phyloP scores from a whole-genome alignment of 2,797 vertebrate genomes.

The Brachyalestes nurse region DNA sequence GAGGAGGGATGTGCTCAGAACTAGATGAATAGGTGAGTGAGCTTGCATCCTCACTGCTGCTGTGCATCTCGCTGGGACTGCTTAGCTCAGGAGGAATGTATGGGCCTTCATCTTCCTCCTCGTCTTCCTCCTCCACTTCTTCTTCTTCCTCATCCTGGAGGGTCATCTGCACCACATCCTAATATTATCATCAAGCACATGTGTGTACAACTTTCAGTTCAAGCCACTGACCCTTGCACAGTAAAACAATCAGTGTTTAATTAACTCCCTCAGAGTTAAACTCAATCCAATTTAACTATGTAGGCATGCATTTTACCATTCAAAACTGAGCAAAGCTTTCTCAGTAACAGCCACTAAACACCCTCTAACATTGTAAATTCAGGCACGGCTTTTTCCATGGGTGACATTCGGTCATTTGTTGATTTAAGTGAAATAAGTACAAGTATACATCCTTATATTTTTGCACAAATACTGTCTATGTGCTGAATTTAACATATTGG shows the following conservation, averaged over 20 bases:
- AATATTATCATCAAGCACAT: slow-evolving; percentile 69
- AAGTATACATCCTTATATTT: too few species aligned
- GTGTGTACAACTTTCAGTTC: slow-evolving; percentile 73
- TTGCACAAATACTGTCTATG: too few species aligned
- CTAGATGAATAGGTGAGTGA: slow-evolving; percentile 95
- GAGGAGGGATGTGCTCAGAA: slow-evolving; percentile 92
- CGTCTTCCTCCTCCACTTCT: slow-evolving; percentile 78
- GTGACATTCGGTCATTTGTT: too few species aligned
- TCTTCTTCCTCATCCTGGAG: slow-evolving; percentile 84
- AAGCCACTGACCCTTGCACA: background rate
- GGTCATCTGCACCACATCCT: slow-evolving; percentile 89
- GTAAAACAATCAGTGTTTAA: slow-evolving; percentile 1
- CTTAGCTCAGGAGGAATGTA: slow-evolving; percentile 87
- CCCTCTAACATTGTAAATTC: background rate
- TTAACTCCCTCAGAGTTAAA: slow-evolving; percentile 24
- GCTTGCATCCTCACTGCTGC: slow-evolving; percentile 93
- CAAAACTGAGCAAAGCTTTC: slow-evolving; percentile 3
- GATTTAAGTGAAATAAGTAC: too few species aligned
- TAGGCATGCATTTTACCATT: slow-evolving; percentile 14
- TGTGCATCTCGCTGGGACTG: slow-evolving; percentile 90
- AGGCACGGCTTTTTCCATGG: too few species aligned
- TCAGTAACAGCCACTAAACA: background rate
- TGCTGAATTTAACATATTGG: too few species aligned
- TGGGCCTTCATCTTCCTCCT: slow-evolving; percentile 87
- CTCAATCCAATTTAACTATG: background rate